Evolutionary conservation across 2,888 invertebrate species (phyloP).

Genomic region (Xylota sylvarum): DNA sequence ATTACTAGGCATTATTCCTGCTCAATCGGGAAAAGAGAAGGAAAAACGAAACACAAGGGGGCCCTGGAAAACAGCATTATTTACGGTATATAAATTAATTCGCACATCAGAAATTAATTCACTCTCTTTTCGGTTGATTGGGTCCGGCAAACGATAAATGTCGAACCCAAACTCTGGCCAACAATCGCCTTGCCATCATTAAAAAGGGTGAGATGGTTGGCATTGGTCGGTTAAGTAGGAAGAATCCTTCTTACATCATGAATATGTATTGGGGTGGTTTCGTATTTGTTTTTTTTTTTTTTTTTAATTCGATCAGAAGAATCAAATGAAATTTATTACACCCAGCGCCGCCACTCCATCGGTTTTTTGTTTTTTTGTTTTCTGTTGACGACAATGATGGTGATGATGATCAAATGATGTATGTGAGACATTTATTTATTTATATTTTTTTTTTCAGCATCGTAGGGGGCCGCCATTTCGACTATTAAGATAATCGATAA

Average conservation of each 20-base stretch:
- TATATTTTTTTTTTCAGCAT: conserved; percentile 25
- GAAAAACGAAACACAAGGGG: not conserved
- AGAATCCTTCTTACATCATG: conserved; percentile 43
- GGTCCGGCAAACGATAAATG: conserved; percentile 58
- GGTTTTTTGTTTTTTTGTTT: conserved; percentile 15
- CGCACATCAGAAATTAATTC: conserved; percentile 69
- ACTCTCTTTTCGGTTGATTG: conserved; percentile 66
- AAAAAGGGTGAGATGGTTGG: conserved; percentile 18
- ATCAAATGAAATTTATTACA: conserved; percentile 56
- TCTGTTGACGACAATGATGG: conserved; percentile 21
- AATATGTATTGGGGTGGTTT: conserved; percentile 47
- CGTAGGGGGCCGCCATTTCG: not conserved
- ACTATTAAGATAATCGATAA: conserved; percentile 62
- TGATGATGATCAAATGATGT: conserved; percentile 55
- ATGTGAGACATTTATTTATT: conserved; percentile 38
- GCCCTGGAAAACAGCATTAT: conserved; percentile 41
- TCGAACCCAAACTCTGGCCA: conserved; percentile 11
- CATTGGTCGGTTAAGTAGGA: conserved; percentile 17
- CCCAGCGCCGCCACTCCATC: too few species aligned
- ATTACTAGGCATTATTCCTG: conserved; percentile 69
- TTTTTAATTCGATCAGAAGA: conserved; percentile 39
- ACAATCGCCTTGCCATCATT: not conserved
- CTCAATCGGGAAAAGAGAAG: conserved; percentile 35
- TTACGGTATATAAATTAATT: conserved; percentile 65
- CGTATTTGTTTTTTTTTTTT: conserved; percentile 1